Conservation (phyloP, 2,888 invertebrate genomes). For the Trichopoda pennipes region DNA sequence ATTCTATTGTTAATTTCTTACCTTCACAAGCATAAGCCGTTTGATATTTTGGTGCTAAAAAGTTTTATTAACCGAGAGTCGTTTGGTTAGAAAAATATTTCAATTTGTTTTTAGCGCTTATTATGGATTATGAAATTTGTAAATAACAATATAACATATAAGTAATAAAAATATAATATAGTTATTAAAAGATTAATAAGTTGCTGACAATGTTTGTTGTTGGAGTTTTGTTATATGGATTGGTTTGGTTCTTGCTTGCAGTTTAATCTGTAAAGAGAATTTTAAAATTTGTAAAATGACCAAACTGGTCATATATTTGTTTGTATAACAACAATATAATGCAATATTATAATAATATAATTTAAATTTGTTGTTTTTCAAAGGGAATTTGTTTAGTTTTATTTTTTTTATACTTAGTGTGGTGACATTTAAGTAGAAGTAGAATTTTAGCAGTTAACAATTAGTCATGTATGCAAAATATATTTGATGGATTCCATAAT, state of each 20-base stretch:
- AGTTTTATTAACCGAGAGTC: slow-evolving; percentile 3
- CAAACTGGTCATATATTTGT: slow-evolving; percentile 46
- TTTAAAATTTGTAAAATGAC: slow-evolving; percentile 43
- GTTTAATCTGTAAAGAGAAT: slow-evolving; percentile 75
- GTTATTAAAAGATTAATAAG: slow-evolving; percentile 68
- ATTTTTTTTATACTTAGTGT: slow-evolving; percentile 64
- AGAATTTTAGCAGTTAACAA: slow-evolving; percentile 61
- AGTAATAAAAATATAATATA: slow-evolving; percentile 49
- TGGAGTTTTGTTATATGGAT: slow-evolving; percentile 76
- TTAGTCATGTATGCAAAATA: slow-evolving; percentile 61
- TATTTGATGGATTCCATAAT: slow-evolving; percentile 42
- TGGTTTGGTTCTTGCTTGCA: slow-evolving; percentile 68
- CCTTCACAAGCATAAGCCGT: slow-evolving; percentile 97
- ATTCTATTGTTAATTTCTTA: slow-evolving; percentile 92
- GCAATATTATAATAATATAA: slow-evolving; percentile 49
- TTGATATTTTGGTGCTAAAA: slow-evolving; percentile 87
- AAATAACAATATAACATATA: slow-evolving; percentile 43
- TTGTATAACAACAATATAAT: slow-evolving; percentile 24
- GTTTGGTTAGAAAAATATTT: slow-evolving; percentile 28
- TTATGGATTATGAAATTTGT: slow-evolving; percentile 16
- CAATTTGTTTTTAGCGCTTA: slow-evolving; percentile 1
- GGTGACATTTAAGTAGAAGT: slow-evolving; percentile 63
- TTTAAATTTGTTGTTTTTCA: slow-evolving; percentile 27
- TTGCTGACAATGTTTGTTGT: slow-evolving; percentile 75
- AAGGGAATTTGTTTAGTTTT: slow-evolving; percentile 43